Conservation (phyloP, 2,888 invertebrate genomes). For the Taenaris catops region DNA sequence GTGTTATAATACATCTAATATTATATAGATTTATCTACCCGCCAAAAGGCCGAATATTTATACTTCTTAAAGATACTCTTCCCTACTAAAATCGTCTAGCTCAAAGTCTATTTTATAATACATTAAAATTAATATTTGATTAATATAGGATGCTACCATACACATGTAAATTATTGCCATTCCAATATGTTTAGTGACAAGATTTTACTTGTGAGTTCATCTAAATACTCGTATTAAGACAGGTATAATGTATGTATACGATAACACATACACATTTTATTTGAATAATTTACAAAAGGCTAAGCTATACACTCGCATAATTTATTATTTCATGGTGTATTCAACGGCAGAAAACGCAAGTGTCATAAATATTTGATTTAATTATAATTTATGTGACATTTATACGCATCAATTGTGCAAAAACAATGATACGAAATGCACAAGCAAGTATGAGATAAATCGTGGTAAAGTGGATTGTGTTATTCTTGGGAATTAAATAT, state of each 20-base stretch:
- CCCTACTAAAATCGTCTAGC: no score
- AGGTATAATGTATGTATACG: background rate
- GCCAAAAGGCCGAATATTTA: no score
- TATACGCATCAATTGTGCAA: constrained; percentile 14
- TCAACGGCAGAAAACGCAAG: constrained; percentile 3
- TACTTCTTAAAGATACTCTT: no score
- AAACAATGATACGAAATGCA: constrained; percentile 14
- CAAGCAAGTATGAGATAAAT: constrained; percentile 13
- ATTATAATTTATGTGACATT: constrained; percentile 15
- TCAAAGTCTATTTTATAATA: no score
- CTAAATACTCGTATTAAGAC: no score
- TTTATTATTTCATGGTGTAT: constrained; percentile 7
- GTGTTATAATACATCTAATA: no score
- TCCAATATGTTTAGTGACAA: no score
- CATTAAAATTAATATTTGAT: no score
- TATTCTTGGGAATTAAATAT: constrained; percentile 7
- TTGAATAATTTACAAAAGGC: constrained; percentile 1
- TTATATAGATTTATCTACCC: no score
- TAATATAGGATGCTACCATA: no score
- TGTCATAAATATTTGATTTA: constrained; percentile 9
- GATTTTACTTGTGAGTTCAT: no score
- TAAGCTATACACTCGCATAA: constrained; percentile 5
- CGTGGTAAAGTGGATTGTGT: constrained; percentile 5
- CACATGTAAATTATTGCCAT: no score
- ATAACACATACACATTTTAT: constrained; percentile 1